Base-by-base conservation (phyloP, 2,797 vertebrate genomes). In the Salarias fasciatus region DNA sequence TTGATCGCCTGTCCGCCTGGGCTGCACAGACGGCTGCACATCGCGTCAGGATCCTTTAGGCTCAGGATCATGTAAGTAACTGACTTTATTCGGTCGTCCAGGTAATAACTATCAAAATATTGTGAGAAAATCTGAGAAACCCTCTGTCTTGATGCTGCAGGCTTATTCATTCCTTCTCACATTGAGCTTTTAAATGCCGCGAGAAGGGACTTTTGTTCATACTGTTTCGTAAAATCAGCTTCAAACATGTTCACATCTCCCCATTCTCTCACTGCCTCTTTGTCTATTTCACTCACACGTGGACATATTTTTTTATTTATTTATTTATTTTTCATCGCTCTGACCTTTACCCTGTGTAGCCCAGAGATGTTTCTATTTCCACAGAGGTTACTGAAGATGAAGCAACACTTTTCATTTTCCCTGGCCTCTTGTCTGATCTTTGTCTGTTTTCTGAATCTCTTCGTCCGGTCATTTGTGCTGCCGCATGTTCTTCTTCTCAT, bases 401-500 rank as follows among this genome's bases (percentile, higher is more conserved):
- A 52, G 28, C 37, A 45, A 53, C 24, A 47, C 13, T 60, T 77
- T 75, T 56, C 53, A n/a, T 74, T 72, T 77, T 45, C 56, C 31
- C 52, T 49, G 30, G 18, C 18, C 18, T 24, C 9, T 36, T 13
- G 46, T 56, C 55, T 83, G 51, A 79, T 68, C 63, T 62, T 51
- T 65, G 47, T 8, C 61, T n/a, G 11, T 55, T 58, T 60, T 54
- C 33, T 59, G 53, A 75, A 82, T 79, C 61, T 66, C 15, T 56
- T 51, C 54, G 31, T 57, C 24, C 57, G 33, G 18, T 60, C 63
- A 58, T 77, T 63, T 50, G 45, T 64, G 35, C 63, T 48, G 52
- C 24, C 24, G 18, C 18, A 24, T 24, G 18, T 57, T 51, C 29
- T 54, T 52, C 70, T 47, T 63, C 33, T 6, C 35, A 63, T 79